Percentiles rank a stretch among this genome's conserved stretches.
These are phyloP conservation scores for Apotomis capreana DNA, from an alignment of 2,888 invertebrate genomes.

Conservation along the genomic window DNA sequence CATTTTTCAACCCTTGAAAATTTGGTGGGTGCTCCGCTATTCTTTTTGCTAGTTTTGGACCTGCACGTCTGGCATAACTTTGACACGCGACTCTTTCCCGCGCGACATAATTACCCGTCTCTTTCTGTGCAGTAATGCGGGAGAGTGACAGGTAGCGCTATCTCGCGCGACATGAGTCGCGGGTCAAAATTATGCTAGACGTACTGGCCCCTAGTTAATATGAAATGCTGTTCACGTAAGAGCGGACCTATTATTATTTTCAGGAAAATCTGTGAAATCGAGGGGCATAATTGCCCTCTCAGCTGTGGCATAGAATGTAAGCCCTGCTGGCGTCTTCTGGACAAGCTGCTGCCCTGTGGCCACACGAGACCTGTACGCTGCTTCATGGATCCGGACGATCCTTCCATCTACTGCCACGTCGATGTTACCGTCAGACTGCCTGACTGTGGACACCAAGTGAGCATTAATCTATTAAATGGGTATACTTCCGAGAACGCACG, in stretches of 20 bases:
- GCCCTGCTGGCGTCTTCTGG: constrained; percentile 70
- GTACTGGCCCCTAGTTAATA: no score
- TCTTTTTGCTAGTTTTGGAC: no score
- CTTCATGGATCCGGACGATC: constrained; percentile 66
- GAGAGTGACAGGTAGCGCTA: no score
- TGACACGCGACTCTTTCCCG: no score
- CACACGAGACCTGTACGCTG: constrained; percentile 76
- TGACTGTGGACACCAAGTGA: constrained; percentile 67
- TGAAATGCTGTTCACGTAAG: no score
- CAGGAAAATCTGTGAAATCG: constrained; percentile 75
- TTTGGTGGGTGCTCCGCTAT: no score
- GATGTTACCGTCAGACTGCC: constrained; percentile 58
- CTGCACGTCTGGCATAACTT: no score
- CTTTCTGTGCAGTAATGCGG: no score
- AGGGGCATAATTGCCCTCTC: constrained; percentile 76
- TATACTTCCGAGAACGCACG: no score
- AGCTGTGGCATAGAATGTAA: constrained; percentile 74
- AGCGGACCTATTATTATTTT: constrained; percentile 38
- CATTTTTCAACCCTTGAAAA: no score
- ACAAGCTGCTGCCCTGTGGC: constrained; percentile 75
- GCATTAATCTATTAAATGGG: neutral
- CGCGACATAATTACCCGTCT: no score
- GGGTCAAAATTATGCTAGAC: constrained; percentile 1
- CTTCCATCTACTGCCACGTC: constrained; percentile 58
- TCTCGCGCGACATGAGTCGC: no score